Base-by-base conservation (phyloP, 2,888 invertebrate species). In the Oegoconia quadripuncta region DNA sequence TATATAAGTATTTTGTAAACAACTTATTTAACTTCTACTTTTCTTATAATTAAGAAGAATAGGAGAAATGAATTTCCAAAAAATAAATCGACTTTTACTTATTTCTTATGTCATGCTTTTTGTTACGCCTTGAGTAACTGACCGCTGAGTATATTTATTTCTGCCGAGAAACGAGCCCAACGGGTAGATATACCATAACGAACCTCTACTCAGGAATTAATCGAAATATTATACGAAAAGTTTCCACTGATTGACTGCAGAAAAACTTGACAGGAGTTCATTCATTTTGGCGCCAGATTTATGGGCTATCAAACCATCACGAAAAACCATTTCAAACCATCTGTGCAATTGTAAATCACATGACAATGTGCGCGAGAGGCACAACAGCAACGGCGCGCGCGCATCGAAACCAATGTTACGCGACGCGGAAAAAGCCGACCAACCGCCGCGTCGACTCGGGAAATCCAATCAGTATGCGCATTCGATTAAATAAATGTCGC, bases 211-310 rank as follows among this genome's bases (percentile, higher is more conserved):
- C n/a, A n/a, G n/a, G n/a, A n/a, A n/a, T n/a, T n/a, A 64, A 56
- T 47, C 52, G 49, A 34, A 31, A 31, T 33, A 34, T 37, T 40
- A 44, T 37, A 30, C 37, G 22, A 37, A 41, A 28, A 44, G 25
- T 35, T 40, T 41, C 44, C 40, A 38, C 31, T 40, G 40, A 44
- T 40, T 40, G 44, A 37, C 8, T 16, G 15, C 40, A 40, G 54
- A 74, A 80, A 81, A 83, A 75, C 60, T 59, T 53, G 59, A 65
- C 62, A 68, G 49, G 53, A 62, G 67, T 67, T 77, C 76, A 83
- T 79, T 81, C 79, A 84, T 78, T 80, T 83, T 76, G 77, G 74
- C 80, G 80, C 79, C 80, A 74, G 75, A 80, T 80, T 81, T 77
- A 82, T 80, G 76, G 76, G 76, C 68, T 64, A 73, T 70, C 63